These are phyloP conservation scores for Dryas iulia DNA, from an alignment of 1,140 invertebrate species.

Conservation along the genomic window DNA sequence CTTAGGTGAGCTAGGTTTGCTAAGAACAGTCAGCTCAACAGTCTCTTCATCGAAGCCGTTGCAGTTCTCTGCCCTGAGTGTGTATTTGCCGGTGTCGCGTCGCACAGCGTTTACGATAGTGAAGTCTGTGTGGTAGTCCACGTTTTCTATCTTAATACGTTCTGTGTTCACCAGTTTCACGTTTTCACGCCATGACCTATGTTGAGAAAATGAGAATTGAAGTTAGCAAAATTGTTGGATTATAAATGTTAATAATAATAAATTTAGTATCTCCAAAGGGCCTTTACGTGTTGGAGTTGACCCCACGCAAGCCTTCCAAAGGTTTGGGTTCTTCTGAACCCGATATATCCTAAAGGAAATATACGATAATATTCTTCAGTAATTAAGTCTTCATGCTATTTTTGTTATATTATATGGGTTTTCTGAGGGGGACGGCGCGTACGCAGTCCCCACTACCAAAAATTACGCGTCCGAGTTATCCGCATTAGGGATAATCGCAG, in stretches of 20 bases:
- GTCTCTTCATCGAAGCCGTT: conserved; percentile 94
- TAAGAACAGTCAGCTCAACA: conserved; percentile 94
- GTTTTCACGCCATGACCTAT: conserved; percentile 88
- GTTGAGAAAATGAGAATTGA: neutral
- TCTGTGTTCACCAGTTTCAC: conserved; percentile 90
- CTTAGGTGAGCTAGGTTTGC: conserved; percentile 91
- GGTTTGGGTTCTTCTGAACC: no score
- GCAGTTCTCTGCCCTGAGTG: conserved; percentile 92
- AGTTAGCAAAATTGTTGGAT: no score
- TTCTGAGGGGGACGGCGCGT: conserved; percentile 42
- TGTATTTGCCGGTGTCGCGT: conserved; percentile 95
- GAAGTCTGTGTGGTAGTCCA: conserved; percentile 95
- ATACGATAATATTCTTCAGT: no score
- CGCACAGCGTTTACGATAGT: conserved; percentile 90
- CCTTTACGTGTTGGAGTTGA: no score
- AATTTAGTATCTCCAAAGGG: no score
- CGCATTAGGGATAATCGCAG: conserved; percentile 52
- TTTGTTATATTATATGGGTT: neutral
- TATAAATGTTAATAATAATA: no score
- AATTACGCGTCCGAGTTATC: no score
- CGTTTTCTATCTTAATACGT: conserved; percentile 93
- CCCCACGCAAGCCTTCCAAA: no score
- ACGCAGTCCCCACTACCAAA: no score
- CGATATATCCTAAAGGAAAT: no score
- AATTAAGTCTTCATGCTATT: no score